phyloP scores from a whole-genome alignment of 92 coral and sea anemone genomes.

The Actinostola sp. region DNA sequence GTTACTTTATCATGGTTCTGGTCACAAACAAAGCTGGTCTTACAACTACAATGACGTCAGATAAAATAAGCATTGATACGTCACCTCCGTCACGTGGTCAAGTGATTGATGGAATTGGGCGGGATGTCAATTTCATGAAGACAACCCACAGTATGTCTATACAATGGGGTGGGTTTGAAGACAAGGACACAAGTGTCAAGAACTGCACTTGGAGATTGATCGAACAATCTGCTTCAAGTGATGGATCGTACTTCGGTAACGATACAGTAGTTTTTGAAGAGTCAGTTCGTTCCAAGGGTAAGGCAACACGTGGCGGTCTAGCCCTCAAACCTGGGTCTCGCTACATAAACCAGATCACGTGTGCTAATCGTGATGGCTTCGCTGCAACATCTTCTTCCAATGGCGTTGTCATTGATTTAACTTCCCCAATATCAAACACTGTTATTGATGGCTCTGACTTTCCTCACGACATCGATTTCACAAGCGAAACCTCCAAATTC shows the following conservation, averaged over 20 bases:
- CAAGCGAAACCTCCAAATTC: conserved; percentile 50
- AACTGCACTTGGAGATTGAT: conserved; percentile 73
- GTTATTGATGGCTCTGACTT: conserved; percentile 67
- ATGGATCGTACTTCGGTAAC: conserved; percentile 60
- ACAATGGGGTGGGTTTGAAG: conserved; percentile 80
- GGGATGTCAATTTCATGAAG: conserved; percentile 69
- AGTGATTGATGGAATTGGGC: conserved; percentile 74
- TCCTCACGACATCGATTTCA: conserved; percentile 52
- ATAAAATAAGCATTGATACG: conserved; percentile 63
- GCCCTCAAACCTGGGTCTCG: conserved; percentile 75
- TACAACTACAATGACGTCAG: conserved; percentile 68
- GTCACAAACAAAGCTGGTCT: conserved; percentile 82
- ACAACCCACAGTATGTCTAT: conserved; percentile 48
- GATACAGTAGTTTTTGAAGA: conserved; percentile 52
- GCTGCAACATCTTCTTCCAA: conserved; percentile 65
- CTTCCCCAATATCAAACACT: conserved; percentile 69
- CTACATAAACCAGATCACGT: conserved; percentile 75
- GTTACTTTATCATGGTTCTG: conserved; percentile 69
- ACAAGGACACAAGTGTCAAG: conserved; percentile 68
- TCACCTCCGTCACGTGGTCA: conserved; percentile 85
- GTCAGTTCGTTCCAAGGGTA: conserved; percentile 56
- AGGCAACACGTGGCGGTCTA: conserved; percentile 53
- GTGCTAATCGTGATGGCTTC: conserved; percentile 85
- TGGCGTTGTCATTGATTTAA: conserved; percentile 81
- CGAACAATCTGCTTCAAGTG: conserved; percentile 66